These are phyloP conservation scores for Agrilus planipennis DNA, from an alignment of 1,140 invertebrate genomes.

Conservation along the genomic window DNA sequence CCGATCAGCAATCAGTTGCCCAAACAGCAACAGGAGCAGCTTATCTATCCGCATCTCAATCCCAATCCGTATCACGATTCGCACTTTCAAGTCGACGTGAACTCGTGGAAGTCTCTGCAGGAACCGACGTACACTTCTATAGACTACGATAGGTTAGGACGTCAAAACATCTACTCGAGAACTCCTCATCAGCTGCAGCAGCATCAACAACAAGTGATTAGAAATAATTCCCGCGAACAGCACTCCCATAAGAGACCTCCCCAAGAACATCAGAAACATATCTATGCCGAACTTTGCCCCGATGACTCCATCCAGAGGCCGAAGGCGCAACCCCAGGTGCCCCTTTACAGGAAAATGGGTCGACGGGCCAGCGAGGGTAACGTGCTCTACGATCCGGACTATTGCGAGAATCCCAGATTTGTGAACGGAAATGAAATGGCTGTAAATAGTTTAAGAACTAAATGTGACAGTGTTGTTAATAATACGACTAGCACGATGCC, in stretches of 20 bases:
- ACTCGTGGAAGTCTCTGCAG: constrained; percentile 30
- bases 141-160: constrained; percentile 13
- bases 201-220: constrained; percentile 4
- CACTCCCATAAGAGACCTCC: constrained; percentile 7
- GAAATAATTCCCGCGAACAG: constrained; percentile 7
- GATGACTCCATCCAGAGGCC: constrained; percentile 26
- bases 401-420: constrained; percentile 24
- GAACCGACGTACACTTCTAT: constrained; percentile 13
- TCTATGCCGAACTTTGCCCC: constrained; percentile 18
- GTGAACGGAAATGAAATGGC: constrained; percentile 7
- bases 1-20: constrained; percentile 61
- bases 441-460: constrained; percentile 8
- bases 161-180: constrained; percentile 11
- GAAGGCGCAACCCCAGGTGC: constrained; percentile 40
- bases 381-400: constrained; percentile 28
- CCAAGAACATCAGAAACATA: constrained; percentile 23
- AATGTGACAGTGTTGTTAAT: constrained; percentile 6
- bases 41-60: background rate
- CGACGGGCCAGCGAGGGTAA: constrained; percentile 42
- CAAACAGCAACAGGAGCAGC: constrained; percentile 7
- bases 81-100: constrained; percentile 25
- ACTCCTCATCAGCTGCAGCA: background rate
- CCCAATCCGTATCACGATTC: background rate
- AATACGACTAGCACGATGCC: constrained; percentile 26
- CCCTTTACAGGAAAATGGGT: constrained; percentile 34